Evolutionary conservation across 2,888 invertebrate species (phyloP).

Genomic region (Lasioglossum figueresi): DNA sequence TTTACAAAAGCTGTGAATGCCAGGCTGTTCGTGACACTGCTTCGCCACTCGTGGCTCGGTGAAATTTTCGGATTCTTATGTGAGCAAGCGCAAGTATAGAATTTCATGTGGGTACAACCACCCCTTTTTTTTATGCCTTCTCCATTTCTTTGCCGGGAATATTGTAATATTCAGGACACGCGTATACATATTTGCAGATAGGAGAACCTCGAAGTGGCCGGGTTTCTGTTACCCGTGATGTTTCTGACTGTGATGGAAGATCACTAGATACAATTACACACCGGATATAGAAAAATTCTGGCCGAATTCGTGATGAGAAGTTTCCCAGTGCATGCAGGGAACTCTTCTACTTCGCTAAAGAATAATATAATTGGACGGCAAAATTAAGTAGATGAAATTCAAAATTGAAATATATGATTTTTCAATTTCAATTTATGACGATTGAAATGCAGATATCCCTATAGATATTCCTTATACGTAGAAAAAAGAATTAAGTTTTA

Average conservation of each 20-base stretch:
- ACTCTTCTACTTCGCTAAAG: too few relatives aligned
- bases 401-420: too few relatives aligned
- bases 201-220: neutral
- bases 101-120: slow-evolving; percentile 65
- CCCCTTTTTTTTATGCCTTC: slow-evolving; percentile 33
- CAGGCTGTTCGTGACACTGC: slow-evolving; percentile 79
- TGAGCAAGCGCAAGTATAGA: slow-evolving; percentile 61
- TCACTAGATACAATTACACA: neutral
- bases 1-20: slow-evolving; percentile 81
- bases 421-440: neutral
- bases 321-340: neutral
- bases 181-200: slow-evolving; percentile 41
- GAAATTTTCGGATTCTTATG: slow-evolving; percentile 57
- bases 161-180: slow-evolving; percentile 67
- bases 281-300: neutral
- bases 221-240: slow-evolving; percentile 52
- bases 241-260: neutral
- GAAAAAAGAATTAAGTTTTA: slow-evolving; percentile 38
- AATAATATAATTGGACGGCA: too few relatives aligned
- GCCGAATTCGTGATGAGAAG: neutral
- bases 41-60: slow-evolving; percentile 42
- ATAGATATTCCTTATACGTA: neutral
- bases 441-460: neutral
- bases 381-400: too few relatives aligned
- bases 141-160: slow-evolving; percentile 26